Base-by-base conservation (phyloP, 2,888 invertebrate genomes). In the Lasius platythorax region DNA sequence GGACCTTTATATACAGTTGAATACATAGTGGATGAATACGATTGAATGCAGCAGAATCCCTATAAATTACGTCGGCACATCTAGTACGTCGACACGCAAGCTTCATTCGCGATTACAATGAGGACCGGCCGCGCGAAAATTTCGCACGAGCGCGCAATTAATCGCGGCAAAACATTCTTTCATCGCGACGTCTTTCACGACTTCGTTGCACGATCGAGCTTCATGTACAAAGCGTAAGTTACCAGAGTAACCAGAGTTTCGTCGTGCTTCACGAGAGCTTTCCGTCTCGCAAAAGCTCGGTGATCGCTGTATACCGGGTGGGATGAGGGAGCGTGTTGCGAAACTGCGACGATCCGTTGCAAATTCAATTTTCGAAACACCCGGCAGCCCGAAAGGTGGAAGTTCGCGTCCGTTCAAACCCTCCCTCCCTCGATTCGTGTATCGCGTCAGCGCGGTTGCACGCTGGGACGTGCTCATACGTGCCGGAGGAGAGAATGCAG, bases 321-420 rank as follows among this genome's bases (percentile, higher is more conserved):
- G 5, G 50, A 67, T 56, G 56, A 56, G 28, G 56, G 30, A n/a
- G 61, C n/a, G 23, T 37, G 33, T 79, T 73, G 78, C 86, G 86
- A 73, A 82, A 63, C 83, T 88, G 75, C 72, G 85, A 84, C 66
- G 82, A 89, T 89, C 86, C 86, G 66, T 87, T 46, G 89, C 85
- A 88, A 89, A 89, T 88, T 88, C 88, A 83, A 89, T 89, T 89
- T 89, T 87, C 88, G 85, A 84, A 87, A 89, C 85, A 84, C 73
- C 84, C 75, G 67, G 73, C 67, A 78, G 67, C 79, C 40, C 61
- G 73, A 64, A 83, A 78, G 85, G 78, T 61, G 79, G 85, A 85
- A 87, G 86, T 89, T 86, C 43, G 28, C 53, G 37, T 61, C 79
- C 11, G 58, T 43, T 70, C 33, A 18, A 33, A 43, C 46, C 8